Evolutionary conservation across 1,140 invertebrate species (phyloP).

Genomic region (Lepidurus arcticus): DNA sequence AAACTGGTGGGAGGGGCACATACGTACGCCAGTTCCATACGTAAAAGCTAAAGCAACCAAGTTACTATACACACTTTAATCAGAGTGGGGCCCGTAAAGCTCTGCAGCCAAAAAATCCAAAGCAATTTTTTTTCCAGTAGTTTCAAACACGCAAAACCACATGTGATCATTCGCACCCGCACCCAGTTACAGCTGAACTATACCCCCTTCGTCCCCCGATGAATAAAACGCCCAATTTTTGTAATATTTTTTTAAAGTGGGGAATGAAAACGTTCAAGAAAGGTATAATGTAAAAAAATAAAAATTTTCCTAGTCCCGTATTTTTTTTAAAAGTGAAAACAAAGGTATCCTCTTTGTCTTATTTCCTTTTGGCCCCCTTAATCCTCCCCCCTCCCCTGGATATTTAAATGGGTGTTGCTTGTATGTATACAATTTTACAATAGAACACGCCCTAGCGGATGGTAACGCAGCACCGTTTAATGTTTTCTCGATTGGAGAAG

Average conservation of each 20-base stretch:
- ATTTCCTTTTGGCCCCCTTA: neutral
- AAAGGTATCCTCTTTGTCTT: neutral
- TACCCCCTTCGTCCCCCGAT: neutral
- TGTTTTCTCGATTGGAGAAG: neutral
- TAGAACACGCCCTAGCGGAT: neutral
- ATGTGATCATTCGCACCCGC: no score
- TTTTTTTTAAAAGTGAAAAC: neutral
- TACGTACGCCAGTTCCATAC: constrained; percentile 8
- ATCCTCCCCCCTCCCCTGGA: neutral
- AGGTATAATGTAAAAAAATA: neutral
- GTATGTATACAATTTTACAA: neutral
- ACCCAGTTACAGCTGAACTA: neutral
- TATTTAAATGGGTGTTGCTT: constrained; percentile 14
- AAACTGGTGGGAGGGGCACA: neutral
- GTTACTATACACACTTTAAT: no score
- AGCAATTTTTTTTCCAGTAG: neutral
- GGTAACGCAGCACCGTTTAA: neutral
- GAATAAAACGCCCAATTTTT: neutral
- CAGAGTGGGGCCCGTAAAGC: no score
- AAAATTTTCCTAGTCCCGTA: neutral
- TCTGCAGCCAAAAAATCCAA: no score
- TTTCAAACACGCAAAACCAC: neutral
- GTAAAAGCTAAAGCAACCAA: neutral
- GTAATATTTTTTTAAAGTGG: neutral
- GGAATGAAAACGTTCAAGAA: neutral